These are phyloP conservation scores for Wasmannia auropunctata DNA, from an alignment of 1,140 invertebrate species.

Conservation along the genomic window DNA sequence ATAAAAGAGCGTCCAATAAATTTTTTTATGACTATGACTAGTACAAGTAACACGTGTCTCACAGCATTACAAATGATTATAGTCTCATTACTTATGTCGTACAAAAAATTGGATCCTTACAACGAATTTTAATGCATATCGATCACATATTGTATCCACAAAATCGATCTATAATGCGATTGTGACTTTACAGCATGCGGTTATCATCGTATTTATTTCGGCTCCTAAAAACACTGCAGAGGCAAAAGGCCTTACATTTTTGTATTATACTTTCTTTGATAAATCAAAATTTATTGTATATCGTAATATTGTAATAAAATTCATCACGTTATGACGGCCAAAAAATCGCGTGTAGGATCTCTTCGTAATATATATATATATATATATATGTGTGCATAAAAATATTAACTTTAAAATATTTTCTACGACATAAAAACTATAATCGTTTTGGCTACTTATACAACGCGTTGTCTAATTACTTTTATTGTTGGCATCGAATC, in stretches of 20 bases:
- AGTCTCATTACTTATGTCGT: background rate
- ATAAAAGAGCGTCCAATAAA: background rate
- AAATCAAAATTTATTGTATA: slow-evolving; percentile 20
- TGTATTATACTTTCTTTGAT: slow-evolving; percentile 59
- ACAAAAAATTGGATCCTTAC: slow-evolving; percentile 5
- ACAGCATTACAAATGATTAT: background rate
- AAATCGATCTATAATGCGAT: background rate
- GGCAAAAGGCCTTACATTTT: background rate
- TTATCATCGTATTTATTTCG: slow-evolving; percentile 56
- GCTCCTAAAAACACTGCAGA: background rate
- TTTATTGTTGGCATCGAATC: background rate
- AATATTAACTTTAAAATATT: background rate
- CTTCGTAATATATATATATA: background rate
- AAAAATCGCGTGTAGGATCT: background rate
- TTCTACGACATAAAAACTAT: background rate
- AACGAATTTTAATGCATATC: slow-evolving; percentile 64
- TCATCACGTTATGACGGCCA: background rate
- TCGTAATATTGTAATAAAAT: background rate
- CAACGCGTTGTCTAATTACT: background rate
- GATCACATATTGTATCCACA: slow-evolving; percentile 35
- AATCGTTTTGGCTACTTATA: background rate
- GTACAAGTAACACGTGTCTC: slow-evolving; percentile 2
- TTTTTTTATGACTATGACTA: background rate
- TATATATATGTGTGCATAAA: no score
- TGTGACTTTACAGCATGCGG: background rate